Percentiles rank a stretch among this genome's conserved stretches.
Evolutionary conservation across 2,113 vertebrate species (phyloP).

Genomic region (Lamprotornis superbus): DNA sequence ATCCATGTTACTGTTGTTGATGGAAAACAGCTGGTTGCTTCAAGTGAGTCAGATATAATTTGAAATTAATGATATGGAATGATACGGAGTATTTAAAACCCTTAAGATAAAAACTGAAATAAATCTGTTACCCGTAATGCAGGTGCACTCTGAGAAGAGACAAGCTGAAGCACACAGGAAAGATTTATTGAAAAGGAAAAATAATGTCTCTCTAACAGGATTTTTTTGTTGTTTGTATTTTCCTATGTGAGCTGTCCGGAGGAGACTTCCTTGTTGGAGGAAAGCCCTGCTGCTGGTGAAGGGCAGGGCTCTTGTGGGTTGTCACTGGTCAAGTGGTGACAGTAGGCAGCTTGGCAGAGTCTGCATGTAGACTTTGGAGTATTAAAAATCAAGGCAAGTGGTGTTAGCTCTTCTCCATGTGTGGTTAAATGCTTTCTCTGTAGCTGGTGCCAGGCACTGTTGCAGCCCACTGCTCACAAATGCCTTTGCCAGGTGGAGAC

Average conservation of each 20-base stretch:
- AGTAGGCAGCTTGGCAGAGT: conserved; percentile 10
- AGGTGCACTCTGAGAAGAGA: not conserved
- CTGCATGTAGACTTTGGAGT: not conserved
- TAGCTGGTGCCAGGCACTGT: conserved; percentile 29
- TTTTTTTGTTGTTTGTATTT: not conserved
- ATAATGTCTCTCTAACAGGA: not conserved
- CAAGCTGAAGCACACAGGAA: not conserved
- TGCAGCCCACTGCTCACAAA: not conserved
- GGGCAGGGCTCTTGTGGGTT: not conserved
- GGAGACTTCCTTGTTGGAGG: not conserved
- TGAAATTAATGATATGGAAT: not conserved
- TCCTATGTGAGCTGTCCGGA: not conserved
- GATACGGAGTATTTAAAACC: not conserved
- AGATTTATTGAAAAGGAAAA: not conserved
- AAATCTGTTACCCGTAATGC: not conserved
- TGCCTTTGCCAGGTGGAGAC: conserved; percentile 44
- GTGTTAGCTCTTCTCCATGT: not conserved
- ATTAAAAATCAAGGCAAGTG: not conserved
- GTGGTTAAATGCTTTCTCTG: conserved; percentile 32
- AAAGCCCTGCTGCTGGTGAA: not conserved
- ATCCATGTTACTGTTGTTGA: not conserved
- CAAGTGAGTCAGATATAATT: not conserved
- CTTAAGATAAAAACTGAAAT: not conserved
- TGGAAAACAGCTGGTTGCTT: not conserved
- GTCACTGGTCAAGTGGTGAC: not conserved